Evolutionary conservation across 2,113 vertebrate genomes (phyloP).

Genomic region (Gadus chalcogrammus): DNA sequence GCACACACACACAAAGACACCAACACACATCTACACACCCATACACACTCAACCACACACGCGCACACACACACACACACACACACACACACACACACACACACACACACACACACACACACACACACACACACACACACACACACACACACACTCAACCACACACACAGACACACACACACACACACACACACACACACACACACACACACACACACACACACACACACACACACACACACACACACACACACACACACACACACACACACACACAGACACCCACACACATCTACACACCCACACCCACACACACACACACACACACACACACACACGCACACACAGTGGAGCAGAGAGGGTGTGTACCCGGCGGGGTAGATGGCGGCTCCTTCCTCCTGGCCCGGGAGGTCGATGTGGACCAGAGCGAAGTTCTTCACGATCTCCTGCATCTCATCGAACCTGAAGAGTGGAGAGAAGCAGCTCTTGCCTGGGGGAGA

Average conservation of each 20-base stretch:
- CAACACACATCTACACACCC: too few relatives aligned
- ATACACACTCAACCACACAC: too few relatives aligned
- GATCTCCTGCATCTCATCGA: conserved; percentile 91
- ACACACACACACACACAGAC: not conserved
- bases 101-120: conserved; percentile 1
- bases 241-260: conserved; percentile 4
- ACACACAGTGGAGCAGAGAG: not conserved
- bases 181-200: too few relatives aligned
- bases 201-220: too few relatives aligned
- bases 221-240: too few relatives aligned
- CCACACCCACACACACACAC: not conserved
- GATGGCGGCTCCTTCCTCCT: conserved; percentile 80
- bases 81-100: too few relatives aligned
- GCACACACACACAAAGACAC: too few relatives aligned
- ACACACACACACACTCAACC: too few relatives aligned
- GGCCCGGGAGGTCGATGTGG: conserved; percentile 85
- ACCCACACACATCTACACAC: too few relatives aligned
- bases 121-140: conserved; percentile 3
- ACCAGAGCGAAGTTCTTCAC: conserved; percentile 89
- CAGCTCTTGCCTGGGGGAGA: conserved; percentile 82
- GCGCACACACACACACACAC: too few relatives aligned
- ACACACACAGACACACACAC: too few relatives aligned
- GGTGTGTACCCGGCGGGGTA: conserved; percentile 78
- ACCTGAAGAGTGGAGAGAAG: conserved; percentile 83
- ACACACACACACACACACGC: conserved; percentile 1